Conservation (phyloP, 2,888 invertebrate species). For the Eurytoma adleriae region DNA sequence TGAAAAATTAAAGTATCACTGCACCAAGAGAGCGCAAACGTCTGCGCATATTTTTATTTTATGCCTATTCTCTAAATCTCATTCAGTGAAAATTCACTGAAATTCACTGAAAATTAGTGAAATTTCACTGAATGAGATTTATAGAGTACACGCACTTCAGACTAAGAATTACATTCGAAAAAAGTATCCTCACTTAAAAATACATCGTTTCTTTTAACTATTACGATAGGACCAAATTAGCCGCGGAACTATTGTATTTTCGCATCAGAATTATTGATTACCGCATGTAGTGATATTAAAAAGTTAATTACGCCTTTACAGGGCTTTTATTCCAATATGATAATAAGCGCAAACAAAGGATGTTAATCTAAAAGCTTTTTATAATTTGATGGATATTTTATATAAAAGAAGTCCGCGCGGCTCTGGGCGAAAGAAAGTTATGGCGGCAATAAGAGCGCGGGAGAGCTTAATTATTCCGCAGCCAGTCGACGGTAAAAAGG, state of each 20-base stretch:
- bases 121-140: too few relatives aligned
- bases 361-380: constrained; percentile 31
- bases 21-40: too few relatives aligned
- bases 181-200: too few relatives aligned
- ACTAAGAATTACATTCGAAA: too few relatives aligned
- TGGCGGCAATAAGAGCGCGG: too few relatives aligned
- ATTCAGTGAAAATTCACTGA: too few relatives aligned
- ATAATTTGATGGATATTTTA: constrained; percentile 41
- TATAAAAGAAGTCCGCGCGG: constrained; percentile 4
- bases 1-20: too few relatives aligned
- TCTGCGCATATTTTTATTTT: too few relatives aligned
- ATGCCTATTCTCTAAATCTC: too few relatives aligned
- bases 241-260: constrained; percentile 28
- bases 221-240: background rate
- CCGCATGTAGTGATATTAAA: too few relatives aligned
- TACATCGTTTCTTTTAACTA: background rate
- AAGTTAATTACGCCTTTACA: background rate
- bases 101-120: too few relatives aligned
- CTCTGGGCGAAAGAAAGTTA: background rate
- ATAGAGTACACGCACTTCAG: too few relatives aligned
- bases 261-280: background rate
- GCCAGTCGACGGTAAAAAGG: constrained; percentile 3
- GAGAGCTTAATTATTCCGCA: constrained; percentile 28
- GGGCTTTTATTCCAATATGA: constrained; percentile 26
- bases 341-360: constrained; percentile 33